Conservation (phyloP, 1,140 invertebrate genomes). For the Anastrepha ludens region DNA sequence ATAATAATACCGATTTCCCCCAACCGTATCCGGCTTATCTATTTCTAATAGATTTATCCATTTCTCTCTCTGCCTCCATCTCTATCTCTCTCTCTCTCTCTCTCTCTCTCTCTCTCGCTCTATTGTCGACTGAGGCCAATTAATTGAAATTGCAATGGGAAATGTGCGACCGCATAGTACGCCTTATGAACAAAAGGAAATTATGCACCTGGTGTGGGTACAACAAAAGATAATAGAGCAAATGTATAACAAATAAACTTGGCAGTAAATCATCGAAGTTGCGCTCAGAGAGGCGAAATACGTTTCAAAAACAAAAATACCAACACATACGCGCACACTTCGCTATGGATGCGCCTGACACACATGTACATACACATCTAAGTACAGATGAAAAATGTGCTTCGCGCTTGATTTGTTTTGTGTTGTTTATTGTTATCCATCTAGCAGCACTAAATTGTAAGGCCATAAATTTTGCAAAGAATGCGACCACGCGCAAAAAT, state of each 20-base stretch:
- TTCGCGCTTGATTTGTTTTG: slow-evolving; percentile 29
- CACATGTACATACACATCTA: not conserved
- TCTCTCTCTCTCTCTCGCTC: not conserved
- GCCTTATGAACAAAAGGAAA: not conserved
- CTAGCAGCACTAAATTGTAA: slow-evolving; percentile 38
- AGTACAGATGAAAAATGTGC: not conserved
- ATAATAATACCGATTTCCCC: too few species aligned
- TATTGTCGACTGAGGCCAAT: not conserved
- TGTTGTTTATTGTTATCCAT: not conserved
- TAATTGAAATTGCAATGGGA: slow-evolving; percentile 10
- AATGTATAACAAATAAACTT: slow-evolving; percentile 23
- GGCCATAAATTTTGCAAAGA: slow-evolving; percentile 23
- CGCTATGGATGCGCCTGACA: too few species aligned
- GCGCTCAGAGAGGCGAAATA: not conserved
- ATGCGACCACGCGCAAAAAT: not conserved
- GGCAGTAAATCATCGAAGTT: slow-evolving; percentile 13
- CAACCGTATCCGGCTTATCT: too few species aligned
- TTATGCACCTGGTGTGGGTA: slow-evolving; percentile 16
- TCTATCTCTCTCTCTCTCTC: not conserved
- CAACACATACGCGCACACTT: too few species aligned
- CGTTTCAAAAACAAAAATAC: not conserved
- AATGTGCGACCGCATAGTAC: not conserved
- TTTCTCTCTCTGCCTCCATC: too few species aligned
- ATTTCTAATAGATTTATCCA: too few species aligned
- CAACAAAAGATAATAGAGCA: not conserved